A percentile compares a stretch with the other conserved stretches of the same genome.
phyloP scores from a whole-genome alignment of 2,888 invertebrate species.

The Caenorhabditis wallacei region DNA sequence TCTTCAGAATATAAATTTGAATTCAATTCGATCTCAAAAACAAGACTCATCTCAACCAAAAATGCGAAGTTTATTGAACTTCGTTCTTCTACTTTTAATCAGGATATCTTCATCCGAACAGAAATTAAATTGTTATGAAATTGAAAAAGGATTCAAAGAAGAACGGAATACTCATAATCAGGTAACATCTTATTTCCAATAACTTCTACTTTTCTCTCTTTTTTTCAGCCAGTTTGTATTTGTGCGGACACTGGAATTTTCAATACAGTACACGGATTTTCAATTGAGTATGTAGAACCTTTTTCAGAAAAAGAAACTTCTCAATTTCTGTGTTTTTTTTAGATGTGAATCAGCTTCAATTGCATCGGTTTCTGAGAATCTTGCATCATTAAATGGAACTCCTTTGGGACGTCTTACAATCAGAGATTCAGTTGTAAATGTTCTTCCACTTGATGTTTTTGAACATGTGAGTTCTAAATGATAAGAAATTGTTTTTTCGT shows the following conservation, averaged over 20 bases:
- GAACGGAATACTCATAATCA: conserved; percentile 14
- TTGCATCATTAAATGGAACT: conserved; percentile 75
- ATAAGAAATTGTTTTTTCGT: background rate
- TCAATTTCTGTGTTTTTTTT: background rate
- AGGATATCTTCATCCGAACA: conserved; percentile 31
- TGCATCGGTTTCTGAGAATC: conserved; percentile 70
- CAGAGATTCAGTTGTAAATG: conserved; percentile 75
- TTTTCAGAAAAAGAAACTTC: background rate
- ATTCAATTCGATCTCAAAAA: background rate
- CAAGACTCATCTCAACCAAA: background rate
- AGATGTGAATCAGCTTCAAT: conserved; percentile 75
- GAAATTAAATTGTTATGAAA: conserved; percentile 17
- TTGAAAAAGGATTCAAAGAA: conserved; percentile 22
- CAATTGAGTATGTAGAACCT: conserved; percentile 34
- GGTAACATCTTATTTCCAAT: background rate
- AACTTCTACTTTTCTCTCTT: background rate
- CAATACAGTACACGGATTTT: conserved; percentile 19
- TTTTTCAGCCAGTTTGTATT: conserved; percentile 38
- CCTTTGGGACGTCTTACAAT: conserved; percentile 72
- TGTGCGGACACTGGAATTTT: conserved; percentile 38
- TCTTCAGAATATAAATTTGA: background rate
- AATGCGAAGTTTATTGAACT: conserved; percentile 43
- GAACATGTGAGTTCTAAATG: conserved; percentile 13
- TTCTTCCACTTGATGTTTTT: conserved; percentile 77
- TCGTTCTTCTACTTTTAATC: conserved; percentile 32